A percentile compares a stretch with the other conserved stretches of the same genome.
Conservation (phyloP, 2,888 invertebrate species). For the Monoplex corrugatus region DNA sequence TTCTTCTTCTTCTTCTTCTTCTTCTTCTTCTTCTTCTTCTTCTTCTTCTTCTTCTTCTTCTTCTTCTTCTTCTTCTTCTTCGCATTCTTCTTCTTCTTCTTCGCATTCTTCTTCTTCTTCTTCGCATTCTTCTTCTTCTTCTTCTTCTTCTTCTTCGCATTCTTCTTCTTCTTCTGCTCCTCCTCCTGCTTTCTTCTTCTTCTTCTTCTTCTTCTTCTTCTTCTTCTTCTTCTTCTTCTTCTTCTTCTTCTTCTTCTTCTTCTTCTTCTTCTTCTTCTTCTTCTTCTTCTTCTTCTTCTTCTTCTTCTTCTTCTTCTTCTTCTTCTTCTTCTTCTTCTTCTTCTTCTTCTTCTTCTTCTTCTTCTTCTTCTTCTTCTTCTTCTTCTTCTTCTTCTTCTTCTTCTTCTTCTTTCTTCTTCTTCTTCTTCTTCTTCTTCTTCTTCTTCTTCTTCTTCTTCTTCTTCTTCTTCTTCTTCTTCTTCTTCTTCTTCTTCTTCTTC, state of each 20-base stretch:
- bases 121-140: not conserved
- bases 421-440: not conserved
- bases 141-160: too few relatives aligned
- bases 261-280: not conserved
- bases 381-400: not conserved
- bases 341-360: not conserved
- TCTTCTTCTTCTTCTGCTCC: not conserved
- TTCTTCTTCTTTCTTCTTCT: not conserved
- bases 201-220: not conserved
- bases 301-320: not conserved
- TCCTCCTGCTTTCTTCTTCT: not conserved
- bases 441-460: not conserved
- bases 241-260: not conserved
- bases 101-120: not conserved
- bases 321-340: not conserved
- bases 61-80: not conserved
- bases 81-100: not conserved
- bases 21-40: too few relatives aligned
- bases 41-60: not conserved
- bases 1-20: not conserved
- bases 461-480: not conserved
- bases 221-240: not conserved
- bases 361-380: slow-evolving; percentile 2
- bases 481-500: not conserved
- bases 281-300: not conserved